Evolutionary conservation across 2,113 vertebrate genomes (phyloP).

Genomic region (Rhinogobius similis): DNA sequence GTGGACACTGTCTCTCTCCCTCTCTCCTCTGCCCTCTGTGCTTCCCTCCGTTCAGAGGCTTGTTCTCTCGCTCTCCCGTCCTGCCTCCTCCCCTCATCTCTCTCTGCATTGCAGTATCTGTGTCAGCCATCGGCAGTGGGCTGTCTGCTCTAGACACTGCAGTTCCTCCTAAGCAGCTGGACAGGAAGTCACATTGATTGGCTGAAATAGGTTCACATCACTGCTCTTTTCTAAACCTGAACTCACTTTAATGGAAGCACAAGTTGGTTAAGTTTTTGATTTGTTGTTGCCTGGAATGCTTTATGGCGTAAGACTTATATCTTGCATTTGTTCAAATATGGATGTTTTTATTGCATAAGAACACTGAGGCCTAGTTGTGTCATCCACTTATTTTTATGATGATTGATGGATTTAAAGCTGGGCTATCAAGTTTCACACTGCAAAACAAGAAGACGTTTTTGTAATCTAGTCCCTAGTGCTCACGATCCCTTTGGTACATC

Average conservation of each 20-base stretch:
- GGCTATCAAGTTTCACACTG: too few species aligned
- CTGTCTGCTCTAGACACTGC: constrained; percentile 43
- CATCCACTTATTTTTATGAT: too few species aligned
- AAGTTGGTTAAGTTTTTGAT: not conserved
- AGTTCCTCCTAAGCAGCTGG: constrained; percentile 61
- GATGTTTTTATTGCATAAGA: too few species aligned
- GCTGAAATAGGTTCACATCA: constrained; percentile 17
- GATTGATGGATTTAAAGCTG: too few species aligned
- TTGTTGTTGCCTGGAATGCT: too few species aligned
- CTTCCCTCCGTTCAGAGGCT: constrained; percentile 7
- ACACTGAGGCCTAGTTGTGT: too few species aligned
- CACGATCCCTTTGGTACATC: too few species aligned
- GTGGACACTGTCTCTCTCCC: not conserved
- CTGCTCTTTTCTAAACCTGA: constrained; percentile 10
- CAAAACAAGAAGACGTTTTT: too few species aligned
- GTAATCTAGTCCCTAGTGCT: too few species aligned
- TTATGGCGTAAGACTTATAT: too few species aligned
- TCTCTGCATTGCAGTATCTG: constrained; percentile 77
- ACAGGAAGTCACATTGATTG: constrained; percentile 55
- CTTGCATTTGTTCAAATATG: too few species aligned
- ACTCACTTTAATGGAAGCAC: not conserved
- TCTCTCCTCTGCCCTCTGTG: constrained; percentile 17
- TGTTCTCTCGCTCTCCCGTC: constrained; percentile 25
- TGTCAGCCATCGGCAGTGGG: constrained; percentile 68
- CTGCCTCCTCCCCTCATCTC: constrained; percentile 33